Percentiles rank a stretch among this genome's conserved stretches.
phyloP scores from a whole-genome alignment of 2,113 vertebrate genomes.

The Ceyx margarethae region DNA sequence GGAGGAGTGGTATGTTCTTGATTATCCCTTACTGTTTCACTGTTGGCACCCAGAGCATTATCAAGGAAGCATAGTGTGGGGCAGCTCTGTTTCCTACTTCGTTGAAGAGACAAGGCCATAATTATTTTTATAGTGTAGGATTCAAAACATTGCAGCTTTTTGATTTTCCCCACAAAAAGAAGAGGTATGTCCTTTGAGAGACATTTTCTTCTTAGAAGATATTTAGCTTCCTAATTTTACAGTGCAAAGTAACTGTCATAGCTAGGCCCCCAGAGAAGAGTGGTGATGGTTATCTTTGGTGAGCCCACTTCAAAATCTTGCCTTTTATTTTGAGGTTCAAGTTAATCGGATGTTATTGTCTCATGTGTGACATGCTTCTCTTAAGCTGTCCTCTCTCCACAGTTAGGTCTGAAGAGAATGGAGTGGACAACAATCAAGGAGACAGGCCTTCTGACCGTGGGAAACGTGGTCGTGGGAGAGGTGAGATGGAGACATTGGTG shows the following conservation, averaged over 20 bases:
- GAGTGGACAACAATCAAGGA: constrained; percentile 84
- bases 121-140: not conserved
- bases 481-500: constrained; percentile 66
- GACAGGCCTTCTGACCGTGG: constrained; percentile 87
- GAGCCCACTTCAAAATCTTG: not conserved
- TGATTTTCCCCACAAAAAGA: no score
- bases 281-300: not conserved
- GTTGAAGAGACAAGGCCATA: not conserved
- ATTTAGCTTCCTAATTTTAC: not conserved
- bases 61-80: not conserved
- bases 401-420: constrained; percentile 93
- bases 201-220: not conserved
- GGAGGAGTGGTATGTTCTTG: not conserved
- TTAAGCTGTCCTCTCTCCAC: constrained; percentile 30
- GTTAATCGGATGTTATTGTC: not conserved
- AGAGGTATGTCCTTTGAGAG: not conserved
- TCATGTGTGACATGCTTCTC: not conserved
- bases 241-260: not conserved
- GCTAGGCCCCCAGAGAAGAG: not conserved
- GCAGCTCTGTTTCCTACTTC: not conserved
- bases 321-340: not conserved
- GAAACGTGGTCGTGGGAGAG: constrained; percentile 87
- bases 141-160: not conserved
- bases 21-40: not conserved
- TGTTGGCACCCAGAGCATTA: rapidly evolving